Evolutionary conservation across 2,888 invertebrate genomes (phyloP).

Genomic region (Torymus aiolomorphi): DNA sequence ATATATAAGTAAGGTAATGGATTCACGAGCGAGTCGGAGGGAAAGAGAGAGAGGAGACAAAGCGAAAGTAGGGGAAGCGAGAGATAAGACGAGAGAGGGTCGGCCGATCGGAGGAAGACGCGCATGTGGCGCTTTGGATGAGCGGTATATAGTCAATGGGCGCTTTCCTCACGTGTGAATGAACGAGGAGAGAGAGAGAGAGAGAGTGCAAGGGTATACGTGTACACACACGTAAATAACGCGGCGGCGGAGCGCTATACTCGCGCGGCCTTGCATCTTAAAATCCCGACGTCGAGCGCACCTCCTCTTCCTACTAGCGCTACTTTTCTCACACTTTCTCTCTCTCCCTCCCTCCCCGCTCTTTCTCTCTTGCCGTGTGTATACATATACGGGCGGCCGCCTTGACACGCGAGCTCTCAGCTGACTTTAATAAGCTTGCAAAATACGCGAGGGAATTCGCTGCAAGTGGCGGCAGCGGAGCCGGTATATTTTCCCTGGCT

Average conservation of each 20-base stretch:
- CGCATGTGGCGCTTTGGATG: conserved; percentile 4
- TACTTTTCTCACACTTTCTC: conserved; percentile 14
- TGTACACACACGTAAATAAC: conserved; percentile 30
- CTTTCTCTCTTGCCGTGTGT: neutral
- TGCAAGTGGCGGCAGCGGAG: neutral
- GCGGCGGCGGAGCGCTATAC: conserved; percentile 57
- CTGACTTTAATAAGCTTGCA: conserved; percentile 46
- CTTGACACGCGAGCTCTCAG: conserved; percentile 60
- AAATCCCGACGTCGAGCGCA: conserved; percentile 55
- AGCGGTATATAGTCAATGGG: conserved; percentile 63
- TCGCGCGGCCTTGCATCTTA: conserved; percentile 67
- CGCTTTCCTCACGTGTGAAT: conserved; percentile 66
- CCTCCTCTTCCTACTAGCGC: neutral
- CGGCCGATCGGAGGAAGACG: neutral
- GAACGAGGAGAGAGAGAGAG: conserved; percentile 56
- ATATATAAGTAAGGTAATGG: conserved; percentile 25
- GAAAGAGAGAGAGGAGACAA: neutral
- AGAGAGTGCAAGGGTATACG: neutral
- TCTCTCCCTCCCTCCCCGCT: conserved; percentile 4
- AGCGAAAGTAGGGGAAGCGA: neutral
- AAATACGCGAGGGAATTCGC: conserved; percentile 29
- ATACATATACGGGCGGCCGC: neutral
- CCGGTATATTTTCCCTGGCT: conserved; percentile 2
- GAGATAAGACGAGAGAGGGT: conserved; percentile 40
- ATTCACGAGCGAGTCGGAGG: neutral